Evolutionary conservation across 2,113 vertebrate species (phyloP), one percentile per base, ranked within the genome.

Genomic region (Oreochromis aureus): DNA sequence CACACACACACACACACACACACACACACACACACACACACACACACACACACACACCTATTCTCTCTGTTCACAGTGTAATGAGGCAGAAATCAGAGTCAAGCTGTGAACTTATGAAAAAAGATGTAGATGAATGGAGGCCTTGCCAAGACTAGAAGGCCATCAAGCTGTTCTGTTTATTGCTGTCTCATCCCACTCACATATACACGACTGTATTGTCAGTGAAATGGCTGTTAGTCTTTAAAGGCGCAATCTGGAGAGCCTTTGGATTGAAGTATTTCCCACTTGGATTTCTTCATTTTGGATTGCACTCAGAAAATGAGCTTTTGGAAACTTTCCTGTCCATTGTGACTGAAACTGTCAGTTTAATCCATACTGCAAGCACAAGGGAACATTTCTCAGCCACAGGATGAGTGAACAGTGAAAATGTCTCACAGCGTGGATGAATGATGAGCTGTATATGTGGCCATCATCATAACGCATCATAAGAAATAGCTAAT

Each of bases 41-140:
- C 81, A 69, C 82, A 56, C 22, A 22, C 16, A 73, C 18, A 63
- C 4, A 55, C 11, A 84, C 39, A 55, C 55, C 78, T 12, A 86
- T 94, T 92, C 85, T 87, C 82, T 90, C 83, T 63, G 87, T 89
- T 93, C 89, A 88, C 71, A 83, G 91, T 84, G 83, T 92, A 92
- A 94, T 94, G 92, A 94, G 93, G 92, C 92, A 93, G 90, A 94
- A 93, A 92, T 94, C 92, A 91, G 92, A 94, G 91, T 94, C 93
- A 95, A 93, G 91, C 93, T 93, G 93, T 93, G 94, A 94, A 93
- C 88, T 93, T 92, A 86, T 91, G 89, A 90, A 95, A 95, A 93
- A 92, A 93, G 92, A 93, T 93, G 90, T 89, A 94, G 92, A 92
- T 90, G 90, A 94, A 93, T 61, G 46, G 91, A 86, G 81, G 87